Conservation (phyloP, 1,140 invertebrate genomes). For the Drosophila serrata region DNA sequence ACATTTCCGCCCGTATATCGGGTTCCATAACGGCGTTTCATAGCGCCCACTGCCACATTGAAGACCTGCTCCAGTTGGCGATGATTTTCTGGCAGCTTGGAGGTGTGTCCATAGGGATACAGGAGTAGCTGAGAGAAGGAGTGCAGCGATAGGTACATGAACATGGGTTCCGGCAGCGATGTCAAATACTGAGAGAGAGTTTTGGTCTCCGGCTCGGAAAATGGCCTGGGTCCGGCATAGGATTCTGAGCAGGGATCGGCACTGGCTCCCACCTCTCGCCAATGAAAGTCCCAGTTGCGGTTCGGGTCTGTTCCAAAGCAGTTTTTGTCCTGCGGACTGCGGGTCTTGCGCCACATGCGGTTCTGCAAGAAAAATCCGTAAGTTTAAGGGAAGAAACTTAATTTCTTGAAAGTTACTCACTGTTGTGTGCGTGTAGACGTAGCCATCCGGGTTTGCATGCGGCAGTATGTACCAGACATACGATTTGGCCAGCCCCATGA, state of each 20-base stretch:
- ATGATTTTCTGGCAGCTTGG: constrained; percentile 87
- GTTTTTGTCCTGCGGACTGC: constrained; percentile 85
- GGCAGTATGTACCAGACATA: constrained; percentile 91
- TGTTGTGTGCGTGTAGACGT: constrained; percentile 89
- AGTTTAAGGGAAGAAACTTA: too few relatives aligned
- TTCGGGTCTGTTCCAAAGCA: constrained; percentile 91
- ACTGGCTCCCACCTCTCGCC: constrained; percentile 88
- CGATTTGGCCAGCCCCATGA: constrained; percentile 86
- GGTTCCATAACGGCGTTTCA: constrained; percentile 88
- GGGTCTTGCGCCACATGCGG: constrained; percentile 92
- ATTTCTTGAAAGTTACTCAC: background rate
- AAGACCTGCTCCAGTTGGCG: constrained; percentile 88
- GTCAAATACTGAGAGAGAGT: constrained; percentile 79
- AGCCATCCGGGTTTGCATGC: constrained; percentile 92
- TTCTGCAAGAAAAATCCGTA: constrained; percentile 68
- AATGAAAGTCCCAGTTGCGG: constrained; percentile 91
- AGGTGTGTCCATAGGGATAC: constrained; percentile 90
- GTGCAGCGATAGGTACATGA: constrained; percentile 89
- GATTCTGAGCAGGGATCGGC: constrained; percentile 89
- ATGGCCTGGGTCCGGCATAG: constrained; percentile 89
- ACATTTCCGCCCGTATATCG: constrained; percentile 86
- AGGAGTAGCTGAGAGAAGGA: constrained; percentile 91
- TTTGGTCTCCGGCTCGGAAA: constrained; percentile 91
- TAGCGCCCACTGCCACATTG: constrained; percentile 86
- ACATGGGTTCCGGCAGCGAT: constrained; percentile 60